A percentile compares a stretch with the other conserved stretches of the same genome.
phyloP scores from a whole-genome alignment of 2,888 invertebrate species.

The Ethmia dodecea region DNA sequence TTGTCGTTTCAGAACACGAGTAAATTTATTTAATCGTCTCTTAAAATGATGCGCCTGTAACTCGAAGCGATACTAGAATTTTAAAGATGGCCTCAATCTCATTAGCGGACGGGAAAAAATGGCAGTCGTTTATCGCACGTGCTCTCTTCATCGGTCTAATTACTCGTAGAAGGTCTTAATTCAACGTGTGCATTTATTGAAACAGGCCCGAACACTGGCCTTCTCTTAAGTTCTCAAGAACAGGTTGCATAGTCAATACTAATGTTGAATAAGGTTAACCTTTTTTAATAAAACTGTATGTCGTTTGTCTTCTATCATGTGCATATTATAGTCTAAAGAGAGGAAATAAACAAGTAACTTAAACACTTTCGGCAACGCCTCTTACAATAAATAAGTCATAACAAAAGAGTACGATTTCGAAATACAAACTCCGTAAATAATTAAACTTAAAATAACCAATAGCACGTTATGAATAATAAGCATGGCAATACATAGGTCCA shows the following conservation, averaged over 20 bases:
- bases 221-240: too few relatives aligned
- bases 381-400: conserved; percentile 20
- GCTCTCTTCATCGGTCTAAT: conserved; percentile 10
- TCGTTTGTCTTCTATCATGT: too few relatives aligned
- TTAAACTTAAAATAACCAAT: conserved; percentile 42
- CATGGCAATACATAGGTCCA: conserved; percentile 34
- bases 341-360: too few relatives aligned
- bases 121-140: conserved; percentile 1
- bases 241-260: too few relatives aligned
- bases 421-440: conserved; percentile 33
- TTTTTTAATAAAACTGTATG: too few relatives aligned
- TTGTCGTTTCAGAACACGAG: conserved; percentile 7
- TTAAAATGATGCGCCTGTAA: conserved; percentile 24
- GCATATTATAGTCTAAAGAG: too few relatives aligned
- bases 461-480: conserved; percentile 50
- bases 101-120: conserved; percentile 28
- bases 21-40: conserved; percentile 24
- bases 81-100: conserved; percentile 28
- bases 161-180: conserved; percentile 17
- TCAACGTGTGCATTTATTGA: too few relatives aligned
- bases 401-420: conserved; percentile 1
- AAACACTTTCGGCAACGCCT: too few relatives aligned
- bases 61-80: conserved; percentile 16
- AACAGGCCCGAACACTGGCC: too few relatives aligned
- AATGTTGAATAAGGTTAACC: too few relatives aligned